Evolutionary conservation across 1,140 invertebrate genomes (phyloP).

Genomic region (Phortica variegata): DNA sequence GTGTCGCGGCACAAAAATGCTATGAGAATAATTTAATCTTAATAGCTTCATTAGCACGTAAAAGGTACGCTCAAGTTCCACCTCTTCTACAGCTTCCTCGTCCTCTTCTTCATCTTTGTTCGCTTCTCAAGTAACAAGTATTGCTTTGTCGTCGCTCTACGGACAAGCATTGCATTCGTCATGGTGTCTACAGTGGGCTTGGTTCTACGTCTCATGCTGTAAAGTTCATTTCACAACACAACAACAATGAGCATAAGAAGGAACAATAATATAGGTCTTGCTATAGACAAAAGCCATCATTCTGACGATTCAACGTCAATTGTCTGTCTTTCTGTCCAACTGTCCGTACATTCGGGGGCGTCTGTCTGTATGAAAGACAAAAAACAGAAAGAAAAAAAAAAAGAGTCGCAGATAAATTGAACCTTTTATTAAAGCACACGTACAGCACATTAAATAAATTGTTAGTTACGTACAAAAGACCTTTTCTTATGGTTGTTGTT

Average conservation of each 20-base stretch:
- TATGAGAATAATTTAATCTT: constrained; percentile 50
- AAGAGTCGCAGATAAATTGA: constrained; percentile 48
- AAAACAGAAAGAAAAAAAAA: background rate
- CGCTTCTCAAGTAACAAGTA: constrained; percentile 1
- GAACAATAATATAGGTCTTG: constrained; percentile 28
- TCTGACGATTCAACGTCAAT: constrained; percentile 27
- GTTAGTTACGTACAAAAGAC: constrained; percentile 46
- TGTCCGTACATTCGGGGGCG: constrained; percentile 14
- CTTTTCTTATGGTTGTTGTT: constrained; percentile 25
- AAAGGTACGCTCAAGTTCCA: constrained; percentile 26
- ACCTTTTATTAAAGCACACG: constrained; percentile 55
- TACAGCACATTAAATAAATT: constrained; percentile 56
- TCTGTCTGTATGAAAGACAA: constrained; percentile 22
- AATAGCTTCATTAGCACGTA: constrained; percentile 50
- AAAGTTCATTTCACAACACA: no score
- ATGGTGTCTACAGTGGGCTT: constrained; percentile 36
- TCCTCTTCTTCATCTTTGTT: background rate
- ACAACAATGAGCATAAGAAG: constrained; percentile 39
- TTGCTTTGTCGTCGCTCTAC: background rate
- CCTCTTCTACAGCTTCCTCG: background rate
- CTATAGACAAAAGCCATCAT: no score
- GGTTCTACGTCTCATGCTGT: background rate
- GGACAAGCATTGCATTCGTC: constrained; percentile 33
- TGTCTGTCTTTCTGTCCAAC: constrained; percentile 12
- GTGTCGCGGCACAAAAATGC: constrained; percentile 35